These are phyloP conservation scores for Drosophila prosaltans DNA, from an alignment of 1,140 invertebrate genomes.

Conservation along the genomic window DNA sequence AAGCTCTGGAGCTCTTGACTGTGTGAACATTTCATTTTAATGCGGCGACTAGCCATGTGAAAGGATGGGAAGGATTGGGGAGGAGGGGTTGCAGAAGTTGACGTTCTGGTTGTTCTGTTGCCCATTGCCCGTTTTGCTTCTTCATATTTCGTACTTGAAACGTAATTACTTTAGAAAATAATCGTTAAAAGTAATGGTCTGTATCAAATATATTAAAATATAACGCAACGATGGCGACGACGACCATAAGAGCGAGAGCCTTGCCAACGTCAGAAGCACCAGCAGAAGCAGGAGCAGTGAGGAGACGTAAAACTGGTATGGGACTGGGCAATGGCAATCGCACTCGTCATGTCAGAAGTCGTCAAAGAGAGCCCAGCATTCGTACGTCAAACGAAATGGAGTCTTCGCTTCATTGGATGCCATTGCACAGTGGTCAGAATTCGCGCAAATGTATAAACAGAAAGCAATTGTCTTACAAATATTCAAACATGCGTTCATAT, in stretches of 20 bases:
- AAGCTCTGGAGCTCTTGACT: conserved; percentile 49
- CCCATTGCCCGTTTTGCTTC: conserved; percentile 50
- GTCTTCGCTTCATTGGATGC: conserved; percentile 62
- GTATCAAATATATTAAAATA: conserved; percentile 83
- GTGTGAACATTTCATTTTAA: conserved; percentile 78
- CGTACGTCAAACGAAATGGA: conserved; percentile 57
- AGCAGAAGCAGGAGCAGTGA: not conserved
- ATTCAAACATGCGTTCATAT: too few species aligned
- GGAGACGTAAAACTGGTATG: conserved; percentile 24
- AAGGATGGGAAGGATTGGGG: conserved; percentile 21
- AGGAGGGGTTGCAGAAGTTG: conserved; percentile 12
- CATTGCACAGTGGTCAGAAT: conserved; percentile 32
- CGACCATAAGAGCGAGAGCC: conserved; percentile 28
- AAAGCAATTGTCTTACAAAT: not conserved
- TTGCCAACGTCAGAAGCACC: conserved; percentile 43
- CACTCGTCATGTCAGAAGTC: conserved; percentile 80
- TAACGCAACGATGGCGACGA: conserved; percentile 65
- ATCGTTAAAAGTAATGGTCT: conserved; percentile 83
- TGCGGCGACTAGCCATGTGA: conserved; percentile 64
- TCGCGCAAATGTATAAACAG: not conserved
- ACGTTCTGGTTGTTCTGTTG: conserved; percentile 20
- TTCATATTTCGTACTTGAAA: conserved; percentile 83
- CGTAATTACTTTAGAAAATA: conserved; percentile 83
- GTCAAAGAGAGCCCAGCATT: conserved; percentile 64
- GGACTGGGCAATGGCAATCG: conserved; percentile 61